Evolutionary conservation across 2,113 vertebrate species (phyloP), one percentile per base, ranked within the genome.

Genomic region (Zosterops borbonicus): DNA sequence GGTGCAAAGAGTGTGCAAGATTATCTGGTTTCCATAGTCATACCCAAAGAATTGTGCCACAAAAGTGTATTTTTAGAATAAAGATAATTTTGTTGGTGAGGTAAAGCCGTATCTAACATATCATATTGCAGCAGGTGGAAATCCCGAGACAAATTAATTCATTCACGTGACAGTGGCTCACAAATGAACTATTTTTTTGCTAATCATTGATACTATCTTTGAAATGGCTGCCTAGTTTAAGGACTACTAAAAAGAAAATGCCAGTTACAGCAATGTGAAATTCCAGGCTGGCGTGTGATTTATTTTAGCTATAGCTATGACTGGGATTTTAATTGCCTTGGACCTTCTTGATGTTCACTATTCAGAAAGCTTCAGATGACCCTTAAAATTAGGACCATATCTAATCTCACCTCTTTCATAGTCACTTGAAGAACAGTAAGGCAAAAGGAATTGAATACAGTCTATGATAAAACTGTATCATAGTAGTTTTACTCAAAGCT

Each of bases 291-390:
- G 24, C 55, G 83, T 68, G n/a, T 37, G 64, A 90, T 90, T 93
- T 88, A 55, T 70, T 93, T 87, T 70, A 88, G 59, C 47, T 80
- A 41, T 44, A 74, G 41, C 68, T 88, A n/a, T 88, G 56, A 68
- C 15, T 68, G 42, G 73, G 92, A 88, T 75, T 96, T 68, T 10
- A 87, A 94, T 74, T 86, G 71, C 55, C 24, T 74, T 80, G 67
- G 67, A 55, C 42, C 80, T 85, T 85, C 63, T 77, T 86, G 71
- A 80, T 81, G 59, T 82, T 49, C 2, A 6, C 68, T 90, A 67
- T 86, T 96, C 78, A 95, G 71, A 95, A 96, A 96, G 37, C 19
- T 93, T 81, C 44, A 78, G 31, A 46, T 56, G 47, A 83, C 80
- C 52, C 19, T 52, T 31, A 88, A 90, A 96, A 89, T 90, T 46